Conservation (phyloP, 1,140 invertebrate species). For the Drosophila nikananu region DNA sequence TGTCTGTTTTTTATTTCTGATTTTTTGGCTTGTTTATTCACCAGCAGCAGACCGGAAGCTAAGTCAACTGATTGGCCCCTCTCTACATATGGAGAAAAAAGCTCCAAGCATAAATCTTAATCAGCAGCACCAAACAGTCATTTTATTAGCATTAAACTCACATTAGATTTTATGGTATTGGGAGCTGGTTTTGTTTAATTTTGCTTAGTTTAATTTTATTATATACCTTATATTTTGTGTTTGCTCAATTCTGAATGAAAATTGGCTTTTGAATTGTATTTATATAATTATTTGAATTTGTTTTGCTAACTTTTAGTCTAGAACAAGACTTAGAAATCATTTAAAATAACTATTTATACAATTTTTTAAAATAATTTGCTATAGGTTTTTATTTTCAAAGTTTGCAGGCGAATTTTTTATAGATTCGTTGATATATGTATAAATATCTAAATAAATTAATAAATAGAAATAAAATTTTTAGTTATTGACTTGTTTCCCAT, state of each 20-base stretch:
- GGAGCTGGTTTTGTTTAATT: too few relatives aligned
- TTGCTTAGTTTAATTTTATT: background rate
- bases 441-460: too few relatives aligned
- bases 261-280: background rate
- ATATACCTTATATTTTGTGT: too few relatives aligned
- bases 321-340: background rate
- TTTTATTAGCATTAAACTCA: constrained; percentile 7
- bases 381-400: too few relatives aligned
- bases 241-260: too few relatives aligned
- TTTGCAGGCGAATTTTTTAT: too few relatives aligned
- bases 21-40: constrained; percentile 51
- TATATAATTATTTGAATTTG: background rate
- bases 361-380: background rate
- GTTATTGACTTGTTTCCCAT: background rate
- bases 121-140: constrained; percentile 3
- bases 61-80: constrained; percentile 72
- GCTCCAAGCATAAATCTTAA: constrained; percentile 4
- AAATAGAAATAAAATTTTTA: too few relatives aligned
- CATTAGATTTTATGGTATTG: background rate
- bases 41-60: constrained; percentile 29
- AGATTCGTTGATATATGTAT: too few relatives aligned
- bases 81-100: constrained; percentile 1
- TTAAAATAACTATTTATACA: background rate
- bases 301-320: background rate
- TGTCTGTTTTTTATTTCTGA: constrained; percentile 36